Evolutionary conservation across 2,888 invertebrate species (phyloP).

Genomic region (Cyclophora albipunctata): DNA sequence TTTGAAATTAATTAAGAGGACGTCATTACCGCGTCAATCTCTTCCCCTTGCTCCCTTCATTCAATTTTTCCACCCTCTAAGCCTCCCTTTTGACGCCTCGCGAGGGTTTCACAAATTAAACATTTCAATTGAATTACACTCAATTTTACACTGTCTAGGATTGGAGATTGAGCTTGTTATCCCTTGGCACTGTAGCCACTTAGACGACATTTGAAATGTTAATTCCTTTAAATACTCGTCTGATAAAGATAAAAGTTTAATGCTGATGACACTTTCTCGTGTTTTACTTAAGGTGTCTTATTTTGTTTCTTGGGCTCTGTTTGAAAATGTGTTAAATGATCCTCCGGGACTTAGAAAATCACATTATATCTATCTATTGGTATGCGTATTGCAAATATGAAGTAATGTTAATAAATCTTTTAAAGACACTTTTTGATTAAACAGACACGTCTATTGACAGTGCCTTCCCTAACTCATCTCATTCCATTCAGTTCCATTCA

Average conservation of each 20-base stretch:
- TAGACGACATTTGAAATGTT: slow-evolving; percentile 16
- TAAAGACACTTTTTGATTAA: no score
- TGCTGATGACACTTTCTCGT: neutral
- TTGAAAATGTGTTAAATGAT: no score
- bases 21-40: slow-evolving; percentile 44
- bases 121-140: slow-evolving; percentile 49
- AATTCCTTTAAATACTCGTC: slow-evolving; percentile 2
- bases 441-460: no score
- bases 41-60: slow-evolving; percentile 30
- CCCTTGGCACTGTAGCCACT: slow-evolving; percentile 22
- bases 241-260: no score
- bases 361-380: no score
- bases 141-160: slow-evolving; percentile 42
- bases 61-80: slow-evolving; percentile 45
- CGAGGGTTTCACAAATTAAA: slow-evolving; percentile 56
- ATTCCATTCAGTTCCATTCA: no score
- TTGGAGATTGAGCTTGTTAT: slow-evolving; percentile 39
- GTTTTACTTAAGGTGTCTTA: no score
- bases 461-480: no score
- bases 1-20: slow-evolving; percentile 46
- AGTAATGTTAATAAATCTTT: no score
- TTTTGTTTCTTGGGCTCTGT: no score
- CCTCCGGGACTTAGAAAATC: no score
- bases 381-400: no score
- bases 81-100: slow-evolving; percentile 58